Base-by-base conservation (phyloP, 1,140 invertebrate species). In the Drosophila setifemur region DNA sequence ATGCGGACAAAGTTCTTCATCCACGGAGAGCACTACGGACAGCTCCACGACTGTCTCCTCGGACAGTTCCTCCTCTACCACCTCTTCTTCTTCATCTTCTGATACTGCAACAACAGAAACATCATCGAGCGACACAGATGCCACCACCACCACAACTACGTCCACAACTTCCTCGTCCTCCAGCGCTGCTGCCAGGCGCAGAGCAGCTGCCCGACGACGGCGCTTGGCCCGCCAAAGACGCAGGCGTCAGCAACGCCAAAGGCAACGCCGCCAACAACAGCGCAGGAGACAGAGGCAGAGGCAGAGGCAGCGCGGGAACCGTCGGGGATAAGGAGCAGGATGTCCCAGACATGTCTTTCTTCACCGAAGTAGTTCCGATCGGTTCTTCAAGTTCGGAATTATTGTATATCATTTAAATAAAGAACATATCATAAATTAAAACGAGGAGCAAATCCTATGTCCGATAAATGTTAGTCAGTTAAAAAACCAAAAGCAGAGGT, bases 211-310 rank as follows among this genome's bases (percentile, higher is more conserved):
- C 4, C 54, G 61, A 1, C 31, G 60, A 14, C 35, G 54, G 12
- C 53, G 54, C 4, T 16, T 31, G 21, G 60, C 53, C n/a, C 40
- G 54, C 11, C 52, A 64, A 12, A 31, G 54, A 1, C 53, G 52
- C 25, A 33, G 12, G 35, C 12, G 53, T 9, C 52, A 55, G 31
- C 39, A 40, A 11, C 54, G 33, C 25, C 42, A 33, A 49, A 25
- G 43, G 4, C 37, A 23, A 4, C 52, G 52, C 7, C 52, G 52
- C 12, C 52, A 55, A 6, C 28, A 31, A 7, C 53, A 57, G 29
- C 45, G n/a, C 4, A 49, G 9, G 14, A 48, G 52, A 5, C n/a
- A n/a, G n/a, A n/a, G n/a, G n/a, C n/a, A n/a, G n/a, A n/a, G n/a
- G n/a, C 44, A 52, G 16, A 19, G 16, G 6, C 45, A 31, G 53